Percentiles rank a stretch among this genome's conserved stretches.
Conservation (phyloP, 2,797 vertebrate genomes). For the Apodemus agrarius region DNA sequence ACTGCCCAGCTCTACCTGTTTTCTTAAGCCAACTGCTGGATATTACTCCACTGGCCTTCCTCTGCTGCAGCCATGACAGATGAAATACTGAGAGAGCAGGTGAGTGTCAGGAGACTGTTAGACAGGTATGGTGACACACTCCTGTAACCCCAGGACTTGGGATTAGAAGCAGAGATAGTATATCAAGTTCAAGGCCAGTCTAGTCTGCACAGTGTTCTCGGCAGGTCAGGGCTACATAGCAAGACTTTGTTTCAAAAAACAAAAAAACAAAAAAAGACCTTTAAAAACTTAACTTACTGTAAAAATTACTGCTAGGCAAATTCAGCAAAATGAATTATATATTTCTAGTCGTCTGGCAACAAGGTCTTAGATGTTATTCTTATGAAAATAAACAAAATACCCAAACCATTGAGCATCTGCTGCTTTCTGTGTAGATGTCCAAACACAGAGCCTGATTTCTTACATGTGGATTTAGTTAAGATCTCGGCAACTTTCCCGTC, state of each 20-base stretch:
- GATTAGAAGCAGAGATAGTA: not conserved
- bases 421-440: not conserved
- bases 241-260: not conserved
- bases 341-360: not conserved
- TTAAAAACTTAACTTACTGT: slow-evolving; percentile 6
- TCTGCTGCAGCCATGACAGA: not conserved
- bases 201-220: not conserved
- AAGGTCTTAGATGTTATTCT: not conserved
- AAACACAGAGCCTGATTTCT: not conserved
- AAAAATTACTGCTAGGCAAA: slow-evolving; percentile 16
- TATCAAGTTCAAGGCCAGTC: not conserved
- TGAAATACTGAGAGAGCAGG: not conserved
- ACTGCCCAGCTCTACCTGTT: not conserved
- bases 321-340: not conserved
- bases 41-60: not conserved
- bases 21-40: slow-evolving; percentile 37
- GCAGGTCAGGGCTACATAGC: not conserved
- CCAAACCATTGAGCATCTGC: not conserved
- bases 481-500: not conserved
- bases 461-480: not conserved
- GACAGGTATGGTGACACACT: not conserved
- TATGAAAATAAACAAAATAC: slow-evolving; percentile 10
- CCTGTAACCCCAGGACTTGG: not conserved
- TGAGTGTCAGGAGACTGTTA: not conserved
- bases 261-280: not conserved